Evolutionary conservation across 2,888 invertebrate species (phyloP), one percentile per base, ranked within the genome.

Genomic region (Panzeria rudis): DNA sequence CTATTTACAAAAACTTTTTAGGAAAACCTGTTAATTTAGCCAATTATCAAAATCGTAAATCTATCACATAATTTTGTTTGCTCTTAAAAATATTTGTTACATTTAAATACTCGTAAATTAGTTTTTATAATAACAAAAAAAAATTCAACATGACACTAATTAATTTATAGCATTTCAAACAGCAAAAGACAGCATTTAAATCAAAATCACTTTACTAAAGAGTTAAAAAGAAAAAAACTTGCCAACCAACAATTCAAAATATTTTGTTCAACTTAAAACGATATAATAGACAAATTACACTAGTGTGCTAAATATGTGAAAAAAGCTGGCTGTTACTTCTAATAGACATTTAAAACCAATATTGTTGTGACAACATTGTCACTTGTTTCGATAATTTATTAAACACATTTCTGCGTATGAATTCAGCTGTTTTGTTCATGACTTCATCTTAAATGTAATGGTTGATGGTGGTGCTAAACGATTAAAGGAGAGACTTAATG

Each of bases 311-410:
- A 78, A 78, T 72, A 35, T 77, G 50, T 50, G 62, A 72, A 77
- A 41, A 47, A 44, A 54, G 5, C 50, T 47, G n/a, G 72, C 32
- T 77, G 80, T 66, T 54, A 9, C 54, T 78, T 50, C 66, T 56
- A 75, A 72, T 41, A 78, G 69, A 75, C 64, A 78, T 75, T 61
- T 32, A 56, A 82, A 73, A 52, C n/a, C 38, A 73, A 82, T 78
- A 82, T 82, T 78, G 77, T 69, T 82, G 78, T 82, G 85, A 85
- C 85, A 78, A 56, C 69, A 69, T 69, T 85, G 82, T 85, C 82
- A 85, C 64, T 64, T 78, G 69, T 82, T 56, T 78, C 54, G 75
- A 78, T 82, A 85, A 85, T 84, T 85, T 82, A 85, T 82, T 82
- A 75, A 78, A 64, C 82, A 73, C 68, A 73, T 59, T 77, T 82